Evolutionary conservation across 2,113 vertebrate genomes (phyloP).

Genomic region (Drymodes brunneopygia): DNA sequence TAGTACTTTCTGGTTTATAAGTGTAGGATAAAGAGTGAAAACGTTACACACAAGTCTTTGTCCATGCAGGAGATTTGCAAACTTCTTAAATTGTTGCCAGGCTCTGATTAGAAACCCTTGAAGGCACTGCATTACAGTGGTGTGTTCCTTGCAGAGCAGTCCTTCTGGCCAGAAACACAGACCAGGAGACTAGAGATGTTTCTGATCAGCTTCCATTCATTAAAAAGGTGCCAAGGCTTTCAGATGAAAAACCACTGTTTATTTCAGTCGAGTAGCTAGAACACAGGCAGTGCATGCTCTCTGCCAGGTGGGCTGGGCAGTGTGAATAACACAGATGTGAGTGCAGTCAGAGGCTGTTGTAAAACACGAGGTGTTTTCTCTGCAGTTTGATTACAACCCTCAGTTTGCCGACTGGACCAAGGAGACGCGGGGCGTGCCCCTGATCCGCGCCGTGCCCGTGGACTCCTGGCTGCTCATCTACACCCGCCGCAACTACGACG

Average conservation of each 20-base stretch:
- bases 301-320: background rate
- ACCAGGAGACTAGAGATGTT: background rate
- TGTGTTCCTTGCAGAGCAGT: background rate
- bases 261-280: background rate
- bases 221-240: background rate
- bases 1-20: background rate
- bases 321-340: background rate
- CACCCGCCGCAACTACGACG: constrained; percentile 73
- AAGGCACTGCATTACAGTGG: background rate
- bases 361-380: background rate
- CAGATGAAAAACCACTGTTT: background rate
- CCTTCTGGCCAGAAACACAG: background rate
- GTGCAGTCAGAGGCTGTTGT: background rate
- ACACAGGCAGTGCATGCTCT: background rate
- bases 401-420: constrained; percentile 84
- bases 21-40: background rate
- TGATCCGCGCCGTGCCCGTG: constrained; percentile 77
- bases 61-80: background rate
- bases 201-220: background rate
- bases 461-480: constrained; percentile 85
- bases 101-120: background rate
- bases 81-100: background rate
- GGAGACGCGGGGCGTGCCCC: constrained; percentile 79
- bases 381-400: constrained; percentile 84
- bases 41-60: fast-evolving